A percentile compares a stretch with the other conserved stretches of the same genome.
Evolutionary conservation across 2,113 vertebrate species (phyloP).

Genomic region (Macquaria ambigua): DNA sequence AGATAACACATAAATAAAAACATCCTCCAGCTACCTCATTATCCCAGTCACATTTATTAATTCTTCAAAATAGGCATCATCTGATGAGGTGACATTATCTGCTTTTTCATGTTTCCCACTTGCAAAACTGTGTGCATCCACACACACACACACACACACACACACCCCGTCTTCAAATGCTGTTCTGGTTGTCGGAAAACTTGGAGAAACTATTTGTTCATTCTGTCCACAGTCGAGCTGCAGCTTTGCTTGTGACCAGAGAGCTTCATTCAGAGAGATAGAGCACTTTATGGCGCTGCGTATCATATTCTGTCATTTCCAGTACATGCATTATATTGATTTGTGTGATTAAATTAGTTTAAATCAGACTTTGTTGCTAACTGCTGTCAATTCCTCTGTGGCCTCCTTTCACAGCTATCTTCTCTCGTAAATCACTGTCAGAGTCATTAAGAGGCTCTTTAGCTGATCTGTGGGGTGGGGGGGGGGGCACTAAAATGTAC

Average conservation of each 20-base stretch:
- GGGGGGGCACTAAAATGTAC: no score
- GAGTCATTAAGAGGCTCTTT: slow-evolving; percentile 65
- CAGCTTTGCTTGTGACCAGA: slow-evolving; percentile 10
- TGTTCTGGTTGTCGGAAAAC: neutral
- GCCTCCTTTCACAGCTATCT: slow-evolving; percentile 11
- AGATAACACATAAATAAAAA: neutral
- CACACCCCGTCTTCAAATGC: neutral
- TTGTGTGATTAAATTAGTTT: slow-evolving; percentile 54
- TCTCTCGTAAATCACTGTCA: slow-evolving; percentile 50
- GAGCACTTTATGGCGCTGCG: neutral
- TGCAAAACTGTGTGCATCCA: no score
- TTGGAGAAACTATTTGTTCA: neutral
- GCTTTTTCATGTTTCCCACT: neutral
- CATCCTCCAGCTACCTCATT: neutral
- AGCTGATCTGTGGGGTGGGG: slow-evolving; percentile 7
- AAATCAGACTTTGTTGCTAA: slow-evolving; percentile 37
- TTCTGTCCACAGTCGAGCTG: neutral
- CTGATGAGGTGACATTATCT: neutral
- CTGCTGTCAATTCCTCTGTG: slow-evolving; percentile 35
- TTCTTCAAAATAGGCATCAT: neutral
- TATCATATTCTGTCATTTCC: slow-evolving; percentile 49
- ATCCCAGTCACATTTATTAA: neutral
- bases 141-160: no score
- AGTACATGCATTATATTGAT: slow-evolving; percentile 52
- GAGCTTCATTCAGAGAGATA: neutral